A percentile compares a stretch with the other conserved stretches of the same genome.
Evolutionary conservation across 2,797 vertebrate species (phyloP).

Genomic region (Eidolon dupreanum): DNA sequence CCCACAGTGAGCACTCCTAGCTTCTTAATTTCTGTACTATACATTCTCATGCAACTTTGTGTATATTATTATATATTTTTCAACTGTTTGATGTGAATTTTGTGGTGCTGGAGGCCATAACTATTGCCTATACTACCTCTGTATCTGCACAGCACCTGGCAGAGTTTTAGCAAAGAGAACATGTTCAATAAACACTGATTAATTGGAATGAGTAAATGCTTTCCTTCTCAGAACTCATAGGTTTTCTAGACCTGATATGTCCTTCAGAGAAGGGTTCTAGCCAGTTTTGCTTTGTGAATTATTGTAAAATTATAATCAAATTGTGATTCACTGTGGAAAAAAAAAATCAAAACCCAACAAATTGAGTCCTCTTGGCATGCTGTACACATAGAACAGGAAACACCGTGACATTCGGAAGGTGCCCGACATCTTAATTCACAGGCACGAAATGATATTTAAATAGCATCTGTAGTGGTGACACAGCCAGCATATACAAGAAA

Average conservation of each 20-base stretch:
- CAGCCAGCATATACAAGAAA: constrained; percentile 67
- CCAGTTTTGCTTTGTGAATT: constrained; percentile 46
- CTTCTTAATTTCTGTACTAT: neutral
- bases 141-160: neutral
- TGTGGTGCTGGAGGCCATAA: neutral
- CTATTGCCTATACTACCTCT: neutral
- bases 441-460: constrained; percentile 75
- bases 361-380: constrained; percentile 55
- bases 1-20: neutral
- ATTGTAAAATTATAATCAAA: constrained; percentile 63
- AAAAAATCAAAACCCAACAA: constrained; percentile 59
- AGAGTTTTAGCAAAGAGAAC: neutral
- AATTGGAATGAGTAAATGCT: neutral
- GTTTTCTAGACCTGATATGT: neutral
- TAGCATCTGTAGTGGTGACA: constrained; percentile 69
- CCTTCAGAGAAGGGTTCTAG: constrained; percentile 59
- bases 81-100: neutral
- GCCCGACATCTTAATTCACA: constrained; percentile 68
- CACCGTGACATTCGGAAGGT: constrained; percentile 72
- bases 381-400: constrained; percentile 68
- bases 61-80: neutral
- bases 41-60: neutral
- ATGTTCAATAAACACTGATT: neutral
- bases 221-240: constrained; percentile 10
- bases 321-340: constrained; percentile 52